Evolutionary conservation across 2,113 vertebrate genomes (phyloP), one percentile per base, ranked within the genome.

Genomic region (Onychostruthus taczanowskii): DNA sequence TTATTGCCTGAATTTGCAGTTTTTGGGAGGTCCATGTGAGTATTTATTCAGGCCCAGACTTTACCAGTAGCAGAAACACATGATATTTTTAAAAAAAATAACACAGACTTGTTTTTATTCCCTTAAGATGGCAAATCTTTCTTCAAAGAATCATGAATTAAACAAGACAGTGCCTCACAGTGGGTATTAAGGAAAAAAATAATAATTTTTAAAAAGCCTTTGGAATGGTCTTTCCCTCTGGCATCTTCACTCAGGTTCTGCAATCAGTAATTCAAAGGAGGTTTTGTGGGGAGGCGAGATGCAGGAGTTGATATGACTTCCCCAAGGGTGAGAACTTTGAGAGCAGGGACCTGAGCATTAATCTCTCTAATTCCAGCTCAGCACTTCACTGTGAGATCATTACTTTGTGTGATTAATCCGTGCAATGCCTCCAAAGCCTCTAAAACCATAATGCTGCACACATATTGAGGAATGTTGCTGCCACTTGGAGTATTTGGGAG

Each of bases 321-420:
- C 93, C 90, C 81, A 96, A 56, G 87, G 90, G 84, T 87, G 70
- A 91, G 69, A 91, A 72, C 77, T 91, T 84, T 3, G 9, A 72
- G 77, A 87, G 64, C 84, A 68, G 69, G 19, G 77, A 75, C 61
- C 69, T 4, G 8, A 75, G 56, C 61, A 39, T 81, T 84, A 82
- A 94, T 89, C 90, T 91, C 77, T 70, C 14, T 82, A 87, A 87
- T 96, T 94, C 84, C 87, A 63, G 87, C 92, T 89, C 74, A 87
- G 2, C 53, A 4, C 67, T 94, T 91, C 47, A 5, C 47, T 55
- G 7, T 31, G 66, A 81, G 77, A 63, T 94, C 67, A 47, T 96
- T 74, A 35, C 44, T 93, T 77, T 47, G 52, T 91, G 87, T 94
- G 74, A 75, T 94, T 87, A 89, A 84, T 82, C 64, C 39, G 11